Conservation (phyloP, 1,140 invertebrate species). For the Musca vetustissima region DNA sequence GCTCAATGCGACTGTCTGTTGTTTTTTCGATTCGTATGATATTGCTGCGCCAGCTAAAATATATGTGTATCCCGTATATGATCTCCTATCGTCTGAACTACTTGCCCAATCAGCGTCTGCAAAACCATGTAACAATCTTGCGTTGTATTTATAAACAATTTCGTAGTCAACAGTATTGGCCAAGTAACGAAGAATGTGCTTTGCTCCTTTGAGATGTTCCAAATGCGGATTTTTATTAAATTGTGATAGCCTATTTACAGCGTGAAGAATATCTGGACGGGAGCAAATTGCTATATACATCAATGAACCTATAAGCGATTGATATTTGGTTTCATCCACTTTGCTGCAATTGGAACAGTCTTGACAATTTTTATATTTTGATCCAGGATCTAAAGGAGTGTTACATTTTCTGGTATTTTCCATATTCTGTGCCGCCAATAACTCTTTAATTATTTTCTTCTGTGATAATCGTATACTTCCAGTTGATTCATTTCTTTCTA, state of each 20-base stretch:
- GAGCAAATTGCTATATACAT: constrained; percentile 5
- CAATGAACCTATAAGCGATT: constrained; percentile 10
- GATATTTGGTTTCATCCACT: neutral
- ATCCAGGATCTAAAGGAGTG: constrained; percentile 3
- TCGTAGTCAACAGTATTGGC: no score
- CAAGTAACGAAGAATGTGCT: constrained; percentile 15
- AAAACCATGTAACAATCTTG: no score
- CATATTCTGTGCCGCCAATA: neutral
- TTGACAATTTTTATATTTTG: no score
- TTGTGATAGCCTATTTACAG: neutral
- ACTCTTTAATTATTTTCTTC: neutral
- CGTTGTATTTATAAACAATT: no score
- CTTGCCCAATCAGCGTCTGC: no score
- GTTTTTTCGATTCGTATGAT: no score
- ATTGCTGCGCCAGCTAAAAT: no score
- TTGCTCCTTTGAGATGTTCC: neutral
- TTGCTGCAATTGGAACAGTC: neutral
- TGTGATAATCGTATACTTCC: neutral
- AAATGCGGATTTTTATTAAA: no score
- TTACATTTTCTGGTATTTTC: neutral
- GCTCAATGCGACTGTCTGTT: no score
- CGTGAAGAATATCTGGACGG: constrained; percentile 9
- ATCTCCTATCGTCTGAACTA: no score
- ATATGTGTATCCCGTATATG: no score
- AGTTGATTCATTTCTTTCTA: constrained; percentile 2